Evolutionary conservation across 2,888 invertebrate genomes (phyloP).

Genomic region (Tinea trinotella): DNA sequence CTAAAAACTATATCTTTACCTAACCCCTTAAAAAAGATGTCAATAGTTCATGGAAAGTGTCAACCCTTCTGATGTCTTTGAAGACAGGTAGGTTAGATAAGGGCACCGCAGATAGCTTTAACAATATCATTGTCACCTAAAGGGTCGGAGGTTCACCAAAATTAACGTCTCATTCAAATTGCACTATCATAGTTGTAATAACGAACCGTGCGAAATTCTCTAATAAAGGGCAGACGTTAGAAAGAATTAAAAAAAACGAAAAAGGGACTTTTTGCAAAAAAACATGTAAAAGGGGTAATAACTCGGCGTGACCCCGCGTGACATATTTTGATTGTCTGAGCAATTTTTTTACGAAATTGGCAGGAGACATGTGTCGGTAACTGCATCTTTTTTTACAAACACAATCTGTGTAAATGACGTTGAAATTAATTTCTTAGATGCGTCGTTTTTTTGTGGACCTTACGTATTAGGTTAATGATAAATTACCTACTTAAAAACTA

Average conservation of each 20-base stretch:
- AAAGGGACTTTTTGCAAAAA: conserved; percentile 32
- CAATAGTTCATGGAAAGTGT: conserved; percentile 54
- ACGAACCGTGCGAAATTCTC: conserved; percentile 67
- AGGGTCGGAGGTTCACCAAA: conserved; percentile 49
- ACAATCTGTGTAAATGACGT: background rate
- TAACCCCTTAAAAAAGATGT: conserved; percentile 33
- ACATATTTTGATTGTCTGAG: conserved; percentile 35
- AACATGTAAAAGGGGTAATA: conserved; percentile 37
- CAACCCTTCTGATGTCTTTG: conserved; percentile 47
- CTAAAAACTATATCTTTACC: background rate
- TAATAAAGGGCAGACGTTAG: conserved; percentile 33
- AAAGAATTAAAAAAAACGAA: conserved; percentile 28
- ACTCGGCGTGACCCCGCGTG: conserved; percentile 38
- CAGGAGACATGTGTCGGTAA: conserved; percentile 17
- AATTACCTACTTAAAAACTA: too few relatives aligned
- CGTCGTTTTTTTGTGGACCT: background rate
- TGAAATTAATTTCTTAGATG: background rate
- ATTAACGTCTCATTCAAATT: conserved; percentile 64
- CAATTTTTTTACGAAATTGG: conserved; percentile 28
- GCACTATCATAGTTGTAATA: conserved; percentile 44
- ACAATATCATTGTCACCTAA: conserved; percentile 43
- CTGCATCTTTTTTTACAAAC: background rate
- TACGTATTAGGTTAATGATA: too few relatives aligned
- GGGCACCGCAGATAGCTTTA: conserved; percentile 42
- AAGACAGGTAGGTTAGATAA: conserved; percentile 49